A percentile compares a stretch with the other conserved stretches of the same genome.
Conservation (phyloP, 2,113 vertebrate species). For the Prochilodus magdalenae region DNA sequence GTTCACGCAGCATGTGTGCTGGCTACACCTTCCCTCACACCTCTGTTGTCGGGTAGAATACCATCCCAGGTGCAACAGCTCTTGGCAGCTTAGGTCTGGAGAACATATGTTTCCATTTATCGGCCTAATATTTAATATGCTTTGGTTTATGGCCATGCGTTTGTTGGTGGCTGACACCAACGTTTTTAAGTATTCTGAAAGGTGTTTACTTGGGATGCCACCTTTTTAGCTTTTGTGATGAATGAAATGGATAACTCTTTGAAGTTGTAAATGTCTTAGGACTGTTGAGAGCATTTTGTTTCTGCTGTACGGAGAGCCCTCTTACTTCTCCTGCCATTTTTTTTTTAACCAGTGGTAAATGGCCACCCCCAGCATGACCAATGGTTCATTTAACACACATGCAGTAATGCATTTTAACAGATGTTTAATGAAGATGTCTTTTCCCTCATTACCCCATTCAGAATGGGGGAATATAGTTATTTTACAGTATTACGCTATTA, state of each 20-base stretch:
- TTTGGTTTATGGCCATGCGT: constrained; percentile 44
- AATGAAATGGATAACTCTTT: not conserved
- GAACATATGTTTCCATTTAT: constrained; percentile 41
- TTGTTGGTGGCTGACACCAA: constrained; percentile 17
- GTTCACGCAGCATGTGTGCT: constrained; percentile 41
- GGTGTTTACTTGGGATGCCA: not conserved
- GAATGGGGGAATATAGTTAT: constrained; percentile 70
- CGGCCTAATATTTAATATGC: constrained; percentile 43
- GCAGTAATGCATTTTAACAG: constrained; percentile 82
- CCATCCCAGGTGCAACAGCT: constrained; percentile 32
- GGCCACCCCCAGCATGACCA: constrained; percentile 76
- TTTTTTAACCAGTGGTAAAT: constrained; percentile 11
- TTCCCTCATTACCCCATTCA: constrained; percentile 80
- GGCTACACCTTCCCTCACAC: constrained; percentile 56
- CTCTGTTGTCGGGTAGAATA: constrained; percentile 62
- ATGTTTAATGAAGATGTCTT: constrained; percentile 85
- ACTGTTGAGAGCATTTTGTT: not conserved
- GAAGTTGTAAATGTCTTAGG: too few species aligned
- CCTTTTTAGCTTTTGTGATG: constrained; percentile 16
- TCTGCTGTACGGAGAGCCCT: not conserved
- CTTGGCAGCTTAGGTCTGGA: constrained; percentile 39
- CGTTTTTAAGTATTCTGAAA: not conserved
- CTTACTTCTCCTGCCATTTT: constrained; percentile 41
- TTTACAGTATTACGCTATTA: constrained; percentile 59
- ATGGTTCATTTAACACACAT: constrained; percentile 77